Evolutionary conservation across 2,797 vertebrate genomes (phyloP).

Genomic region (Malacoctenus gilli): DNA sequence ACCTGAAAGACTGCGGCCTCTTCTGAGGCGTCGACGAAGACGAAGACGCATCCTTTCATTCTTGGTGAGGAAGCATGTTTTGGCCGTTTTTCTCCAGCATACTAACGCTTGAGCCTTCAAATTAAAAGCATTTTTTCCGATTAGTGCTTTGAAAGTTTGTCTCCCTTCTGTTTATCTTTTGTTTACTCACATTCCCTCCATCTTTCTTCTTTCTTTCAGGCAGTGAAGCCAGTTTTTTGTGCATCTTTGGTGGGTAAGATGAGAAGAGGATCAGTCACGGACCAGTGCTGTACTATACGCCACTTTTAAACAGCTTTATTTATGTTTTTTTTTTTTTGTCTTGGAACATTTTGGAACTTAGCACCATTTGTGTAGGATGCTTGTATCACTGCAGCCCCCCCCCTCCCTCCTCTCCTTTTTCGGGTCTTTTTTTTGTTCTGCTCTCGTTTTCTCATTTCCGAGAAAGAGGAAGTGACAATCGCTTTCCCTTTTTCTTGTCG

Average conservation of each 20-base stretch:
- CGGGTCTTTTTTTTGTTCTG: constrained; percentile 19
- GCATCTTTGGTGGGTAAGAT: constrained; percentile 60
- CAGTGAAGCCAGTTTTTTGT: constrained; percentile 60
- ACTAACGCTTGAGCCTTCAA: too few species aligned
- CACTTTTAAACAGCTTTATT: constrained; percentile 94
- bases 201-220: constrained; percentile 56
- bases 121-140: too few species aligned
- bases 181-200: too few species aligned
- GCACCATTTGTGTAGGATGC: constrained; percentile 81
- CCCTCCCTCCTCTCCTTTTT: constrained; percentile 27
- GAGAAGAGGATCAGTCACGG: constrained; percentile 78
- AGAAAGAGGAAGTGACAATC: not conserved
- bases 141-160: too few species aligned
- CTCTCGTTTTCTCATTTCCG: constrained; percentile 32
- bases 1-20: constrained; percentile 99
- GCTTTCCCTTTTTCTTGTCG: too few species aligned
- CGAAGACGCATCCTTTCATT: constrained; percentile 15
- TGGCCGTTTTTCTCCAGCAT: too few species aligned
- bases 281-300: constrained; percentile 88
- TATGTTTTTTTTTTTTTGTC: constrained; percentile 92
- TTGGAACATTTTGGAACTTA: constrained; percentile 83
- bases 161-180: too few species aligned
- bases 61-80: constrained; percentile 59
- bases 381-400: constrained; percentile 84
- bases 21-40: constrained; percentile 81